Evolutionary conservation across 2,113 vertebrate species (phyloP).

Genomic region (Alectura lathami): DNA sequence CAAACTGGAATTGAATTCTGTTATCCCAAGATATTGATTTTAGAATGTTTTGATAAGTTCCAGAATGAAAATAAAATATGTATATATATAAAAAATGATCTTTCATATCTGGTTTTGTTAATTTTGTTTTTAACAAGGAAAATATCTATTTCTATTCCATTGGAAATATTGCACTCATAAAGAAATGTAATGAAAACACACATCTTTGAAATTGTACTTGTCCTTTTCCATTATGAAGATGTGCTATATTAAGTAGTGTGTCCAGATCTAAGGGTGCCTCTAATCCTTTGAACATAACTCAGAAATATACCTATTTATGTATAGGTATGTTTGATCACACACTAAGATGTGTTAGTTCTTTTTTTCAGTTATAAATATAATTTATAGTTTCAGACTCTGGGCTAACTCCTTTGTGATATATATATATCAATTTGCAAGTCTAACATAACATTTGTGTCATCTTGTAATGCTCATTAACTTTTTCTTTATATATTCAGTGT

Average conservation of each 20-base stretch:
- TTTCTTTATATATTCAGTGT: not conserved
- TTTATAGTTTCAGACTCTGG: no score
- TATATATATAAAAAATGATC: not conserved
- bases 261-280: not conserved
- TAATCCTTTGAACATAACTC: not conserved
- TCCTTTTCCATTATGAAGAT: not conserved
- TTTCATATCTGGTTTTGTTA: not conserved
- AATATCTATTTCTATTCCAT: not conserved
- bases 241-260: not conserved
- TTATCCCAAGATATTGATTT: not conserved
- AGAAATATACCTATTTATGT: not conserved
- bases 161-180: not conserved
- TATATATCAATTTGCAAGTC: not conserved
- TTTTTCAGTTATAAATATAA: not conserved
- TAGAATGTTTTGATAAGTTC: not conserved
- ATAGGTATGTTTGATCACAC: not conserved
- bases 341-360: not conserved
- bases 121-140: conserved; percentile 23
- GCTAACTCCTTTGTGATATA: no score
- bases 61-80: not conserved
- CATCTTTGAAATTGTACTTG: not conserved
- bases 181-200: not conserved
- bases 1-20: not conserved
- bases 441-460: not conserved
- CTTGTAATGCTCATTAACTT: no score